Base-by-base conservation (phyloP, 1,140 invertebrate genomes). In the Akabosia matsudoensis region DNA sequence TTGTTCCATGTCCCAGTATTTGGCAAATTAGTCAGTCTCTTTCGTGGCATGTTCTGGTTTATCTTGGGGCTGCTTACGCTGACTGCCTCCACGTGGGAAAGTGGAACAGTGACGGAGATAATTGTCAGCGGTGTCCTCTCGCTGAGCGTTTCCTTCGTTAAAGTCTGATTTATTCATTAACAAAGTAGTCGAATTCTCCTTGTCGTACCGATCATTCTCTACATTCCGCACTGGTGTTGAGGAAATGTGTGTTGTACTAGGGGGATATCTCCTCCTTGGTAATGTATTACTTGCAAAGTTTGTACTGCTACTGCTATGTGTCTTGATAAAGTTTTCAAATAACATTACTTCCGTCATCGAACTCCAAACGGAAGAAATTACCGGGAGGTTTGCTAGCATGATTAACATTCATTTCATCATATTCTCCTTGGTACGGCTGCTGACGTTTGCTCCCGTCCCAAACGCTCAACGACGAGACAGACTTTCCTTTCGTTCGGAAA, bases 101-200 rank as follows among this genome's bases (percentile, higher is more conserved):
- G 70, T 72, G 37, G 70, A 72, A 24, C 70, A 72, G 16, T 72
- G 70, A 34, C 70, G 70, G 24, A 72, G 34, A 72, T 72, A 37
- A 72, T 72, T 72, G 26, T 72, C 33, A 72, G 1, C 14, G 7
- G 28, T 30, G n/a, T 4, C 24, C 3, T 67, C 26, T 67, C 22
- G 61, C 13, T 67, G 61, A 67, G 31, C 28, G 24, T n/a, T 61
- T 28, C 26, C 14, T 67, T 28, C 61, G 13, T 67, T 67, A 28
- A 67, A 67, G n/a, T 67, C 61, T 28, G 61, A 67, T 67, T 56
- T 56, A 45, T 45, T 45, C 7, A n/a, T n/a, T n/a, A n/a, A n/a
- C n/a, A 22, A 61, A 22, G 24, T 22, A 13, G 28, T 67, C 2
- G 24, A 2, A 13, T 7, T 16, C 3, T 28, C 26, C 10, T 31